Conservation (phyloP, 2,797 vertebrate species). For the Petrocephalus schoutedeni region DNA sequence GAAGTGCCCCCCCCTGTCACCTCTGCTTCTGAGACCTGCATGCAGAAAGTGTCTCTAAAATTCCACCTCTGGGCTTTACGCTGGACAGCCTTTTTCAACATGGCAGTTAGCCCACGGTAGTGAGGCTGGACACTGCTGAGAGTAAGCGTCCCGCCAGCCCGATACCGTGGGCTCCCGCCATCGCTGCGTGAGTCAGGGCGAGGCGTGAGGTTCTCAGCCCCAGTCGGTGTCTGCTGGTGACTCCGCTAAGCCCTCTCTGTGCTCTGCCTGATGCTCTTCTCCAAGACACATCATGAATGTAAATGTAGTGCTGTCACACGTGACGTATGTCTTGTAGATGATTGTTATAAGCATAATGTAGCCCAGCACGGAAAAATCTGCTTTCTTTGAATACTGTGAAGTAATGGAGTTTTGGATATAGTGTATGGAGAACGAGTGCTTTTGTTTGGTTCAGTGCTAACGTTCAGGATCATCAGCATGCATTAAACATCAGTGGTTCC, state of each 20-base stretch:
- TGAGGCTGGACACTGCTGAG: background rate
- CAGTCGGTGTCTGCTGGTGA: background rate
- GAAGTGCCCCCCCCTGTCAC: background rate
- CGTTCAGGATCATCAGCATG: too few relatives aligned
- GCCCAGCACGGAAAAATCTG: background rate
- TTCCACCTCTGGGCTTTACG: background rate
- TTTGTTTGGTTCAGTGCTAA: background rate
- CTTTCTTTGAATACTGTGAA: background rate
- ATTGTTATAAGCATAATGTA: background rate
- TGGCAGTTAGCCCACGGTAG: background rate
- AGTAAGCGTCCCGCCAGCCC: background rate
- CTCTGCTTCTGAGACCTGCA: background rate
- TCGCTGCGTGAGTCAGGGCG: background rate
- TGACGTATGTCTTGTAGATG: background rate
- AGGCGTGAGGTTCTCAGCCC: background rate
- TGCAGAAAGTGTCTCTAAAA: background rate
- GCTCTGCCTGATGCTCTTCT: background rate
- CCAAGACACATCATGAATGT: background rate
- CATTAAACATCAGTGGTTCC: too few relatives aligned
- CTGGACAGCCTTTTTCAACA: background rate
- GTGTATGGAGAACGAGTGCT: background rate
- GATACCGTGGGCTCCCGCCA: background rate
- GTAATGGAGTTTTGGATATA: background rate
- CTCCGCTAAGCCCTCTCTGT: background rate
- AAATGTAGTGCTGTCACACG: background rate